Percentiles rank a stretch among this genome's conserved stretches.
Evolutionary conservation across 2,888 invertebrate genomes (phyloP).

Genomic region (Catocala sponsa): DNA sequence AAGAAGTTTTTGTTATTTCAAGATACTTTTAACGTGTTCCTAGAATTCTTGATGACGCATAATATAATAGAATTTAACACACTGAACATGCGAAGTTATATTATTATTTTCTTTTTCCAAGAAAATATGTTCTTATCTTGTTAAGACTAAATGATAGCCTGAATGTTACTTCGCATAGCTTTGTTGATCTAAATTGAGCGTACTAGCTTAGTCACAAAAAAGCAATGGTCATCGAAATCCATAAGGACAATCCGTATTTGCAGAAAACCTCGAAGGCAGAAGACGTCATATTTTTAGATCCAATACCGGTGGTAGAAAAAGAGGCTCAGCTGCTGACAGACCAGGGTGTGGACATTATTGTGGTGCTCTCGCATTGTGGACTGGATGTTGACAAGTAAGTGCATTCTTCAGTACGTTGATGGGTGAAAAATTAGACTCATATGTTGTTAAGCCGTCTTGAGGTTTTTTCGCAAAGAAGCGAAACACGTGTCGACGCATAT

Average conservation of each 20-base stretch:
- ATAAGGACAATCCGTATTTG: constrained; percentile 11
- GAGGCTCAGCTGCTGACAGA: constrained; percentile 89
- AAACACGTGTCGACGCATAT: too few relatives aligned
- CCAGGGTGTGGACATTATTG: constrained; percentile 92
- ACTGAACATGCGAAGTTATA: too few relatives aligned
- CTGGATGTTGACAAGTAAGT: constrained; percentile 89
- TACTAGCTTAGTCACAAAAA: neutral
- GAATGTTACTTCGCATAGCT: neutral
- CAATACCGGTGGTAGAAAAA: constrained; percentile 88
- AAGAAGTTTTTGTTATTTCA: too few relatives aligned
- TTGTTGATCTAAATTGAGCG: constrained; percentile 7
- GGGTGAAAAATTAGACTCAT: too few relatives aligned
- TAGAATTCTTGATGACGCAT: too few relatives aligned
- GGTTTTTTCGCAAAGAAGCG: too few relatives aligned
- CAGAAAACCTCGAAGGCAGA: constrained; percentile 89
- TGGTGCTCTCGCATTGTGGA: constrained; percentile 95
- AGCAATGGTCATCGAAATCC: neutral
- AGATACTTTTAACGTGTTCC: too few relatives aligned
- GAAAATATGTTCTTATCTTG: neutral
- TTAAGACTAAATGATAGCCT: neutral
- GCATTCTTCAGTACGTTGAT: neutral
- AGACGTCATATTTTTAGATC: constrained; percentile 90
- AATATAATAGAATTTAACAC: too few relatives aligned
- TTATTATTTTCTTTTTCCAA: too few relatives aligned
- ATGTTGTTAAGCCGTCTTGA: too few relatives aligned